Evolutionary conservation across 2,113 vertebrate genomes (phyloP), one percentile per base, ranked within the genome.

Genomic region (Pteropus alecto): DNA sequence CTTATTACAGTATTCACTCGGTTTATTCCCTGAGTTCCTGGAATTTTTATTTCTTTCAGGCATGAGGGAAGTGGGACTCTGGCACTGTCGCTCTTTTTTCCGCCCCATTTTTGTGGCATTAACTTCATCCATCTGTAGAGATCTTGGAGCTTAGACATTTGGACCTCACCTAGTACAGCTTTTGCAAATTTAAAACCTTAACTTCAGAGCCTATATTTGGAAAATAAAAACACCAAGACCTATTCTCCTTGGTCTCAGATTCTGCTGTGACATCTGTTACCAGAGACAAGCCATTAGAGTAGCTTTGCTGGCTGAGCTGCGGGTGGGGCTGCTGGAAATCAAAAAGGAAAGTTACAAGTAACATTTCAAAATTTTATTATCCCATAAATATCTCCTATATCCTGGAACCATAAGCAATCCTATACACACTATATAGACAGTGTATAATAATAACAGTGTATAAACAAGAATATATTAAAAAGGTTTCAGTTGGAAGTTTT

Each of bases 401-500:
- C 24, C 21, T 95, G 26, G 41, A 77, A 92, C 78, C 35, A n/a
- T 81, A 18, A 87, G 26, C 30, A 79, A 77, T 74, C 30, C n/a
- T 89, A 13, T 82, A 22, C 61, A 54, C 3, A 35, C 24, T n/a
- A 60, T n/a, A 60, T 30, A 92, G 18, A 65, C 0, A 19, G 13
- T 58, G 2, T 73, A 88, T 63, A 73, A 60, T 81, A 88, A 38
- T 16, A 86, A 24, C 58, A 26, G 24, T 87, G 2, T 51, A 74
- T 74, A 74, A 28, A 71, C 11, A 60, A 13, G 48, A 26, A 82
- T 61, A 60, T 3, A 38, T 65, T 71, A 9, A 95, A 95, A 93
- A 68, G 46, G 11, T 77, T 92, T 73, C 30, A 33, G 19, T 46
- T 67, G 38, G 43, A 92, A 95, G 61, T 60, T 94, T 71, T 83